These are phyloP conservation scores for Seriola quinqueradiata DNA, from an alignment of 2,113 vertebrate species.

Conservation along the genomic window DNA sequence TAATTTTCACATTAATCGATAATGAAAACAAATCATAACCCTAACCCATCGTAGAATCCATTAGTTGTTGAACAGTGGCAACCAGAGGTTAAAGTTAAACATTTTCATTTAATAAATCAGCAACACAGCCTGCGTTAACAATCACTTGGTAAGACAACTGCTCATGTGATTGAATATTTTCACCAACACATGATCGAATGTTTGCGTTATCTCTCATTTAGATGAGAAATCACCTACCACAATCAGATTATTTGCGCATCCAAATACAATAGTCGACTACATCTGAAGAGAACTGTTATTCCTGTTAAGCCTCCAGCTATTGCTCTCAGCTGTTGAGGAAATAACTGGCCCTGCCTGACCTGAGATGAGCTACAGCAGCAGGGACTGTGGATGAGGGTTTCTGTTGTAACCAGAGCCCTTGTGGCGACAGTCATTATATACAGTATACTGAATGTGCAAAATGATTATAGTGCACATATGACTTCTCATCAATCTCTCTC, in stretches of 20 bases:
- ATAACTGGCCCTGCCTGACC: neutral
- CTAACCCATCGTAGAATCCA: too few species aligned
- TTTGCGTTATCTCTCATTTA: neutral
- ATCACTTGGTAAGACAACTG: neutral
- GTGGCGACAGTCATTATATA: neutral
- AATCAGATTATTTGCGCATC: neutral
- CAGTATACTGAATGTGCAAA: too few species aligned
- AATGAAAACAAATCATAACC: too few species aligned
- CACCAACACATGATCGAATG: neutral
- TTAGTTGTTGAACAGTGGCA: too few species aligned
- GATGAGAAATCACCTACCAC: neutral
- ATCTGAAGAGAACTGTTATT: neutral
- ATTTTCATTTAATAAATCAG: too few species aligned
- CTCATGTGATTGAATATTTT: neutral
- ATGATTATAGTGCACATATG: too few species aligned
- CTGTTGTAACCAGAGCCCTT: neutral
- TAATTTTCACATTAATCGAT: too few species aligned
- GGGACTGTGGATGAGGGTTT: neutral
- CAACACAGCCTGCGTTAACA: neutral
- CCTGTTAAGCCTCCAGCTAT: neutral
- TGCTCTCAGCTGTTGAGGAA: constrained; percentile 32
- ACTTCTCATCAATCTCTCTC: too few species aligned
- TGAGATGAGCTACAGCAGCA: neutral
- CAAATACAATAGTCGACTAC: neutral
- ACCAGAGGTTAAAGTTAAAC: too few species aligned